A percentile compares a stretch with the other conserved stretches of the same genome.
phyloP scores from a whole-genome alignment of 1,140 invertebrate genomes.

The Idris sp. region DNA sequence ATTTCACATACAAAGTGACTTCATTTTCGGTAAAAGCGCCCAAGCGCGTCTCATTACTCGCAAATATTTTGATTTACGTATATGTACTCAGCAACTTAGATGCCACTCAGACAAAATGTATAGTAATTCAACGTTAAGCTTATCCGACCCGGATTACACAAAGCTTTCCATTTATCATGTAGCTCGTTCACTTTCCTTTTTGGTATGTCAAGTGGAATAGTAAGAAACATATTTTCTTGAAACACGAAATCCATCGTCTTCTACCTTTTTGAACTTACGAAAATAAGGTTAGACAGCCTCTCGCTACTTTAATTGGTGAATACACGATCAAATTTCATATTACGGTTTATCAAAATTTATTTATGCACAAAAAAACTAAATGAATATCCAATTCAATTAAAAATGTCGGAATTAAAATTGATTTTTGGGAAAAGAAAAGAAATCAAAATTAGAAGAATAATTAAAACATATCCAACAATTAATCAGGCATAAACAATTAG shows the following conservation, averaged over 20 bases:
- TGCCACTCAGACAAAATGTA: conserved; percentile 31
- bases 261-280: conserved; percentile 8
- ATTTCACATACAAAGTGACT: background rate
- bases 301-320: too few species aligned
- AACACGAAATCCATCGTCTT: conserved; percentile 17
- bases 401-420: too few species aligned
- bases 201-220: conserved; percentile 19
- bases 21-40: conserved; percentile 14
- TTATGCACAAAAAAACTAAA: too few species aligned
- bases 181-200: conserved; percentile 7
- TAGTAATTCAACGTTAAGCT: conserved; percentile 34
- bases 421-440: too few species aligned
- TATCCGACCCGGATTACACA: conserved; percentile 25
- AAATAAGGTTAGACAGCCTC: conserved; percentile 25
- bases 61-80: conserved; percentile 43
- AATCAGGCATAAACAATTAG: conserved; percentile 32
- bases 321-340: too few species aligned
- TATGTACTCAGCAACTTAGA: conserved; percentile 16
- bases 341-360: too few species aligned
- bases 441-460: too few species aligned
- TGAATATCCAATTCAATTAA: too few species aligned
- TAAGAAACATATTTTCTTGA: conserved; percentile 23
- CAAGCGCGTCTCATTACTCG: background rate
- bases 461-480: too few species aligned
- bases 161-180: conserved; percentile 48